phyloP scores from a whole-genome alignment of 2,888 invertebrate species.

The Ophonus ardosiacus region DNA sequence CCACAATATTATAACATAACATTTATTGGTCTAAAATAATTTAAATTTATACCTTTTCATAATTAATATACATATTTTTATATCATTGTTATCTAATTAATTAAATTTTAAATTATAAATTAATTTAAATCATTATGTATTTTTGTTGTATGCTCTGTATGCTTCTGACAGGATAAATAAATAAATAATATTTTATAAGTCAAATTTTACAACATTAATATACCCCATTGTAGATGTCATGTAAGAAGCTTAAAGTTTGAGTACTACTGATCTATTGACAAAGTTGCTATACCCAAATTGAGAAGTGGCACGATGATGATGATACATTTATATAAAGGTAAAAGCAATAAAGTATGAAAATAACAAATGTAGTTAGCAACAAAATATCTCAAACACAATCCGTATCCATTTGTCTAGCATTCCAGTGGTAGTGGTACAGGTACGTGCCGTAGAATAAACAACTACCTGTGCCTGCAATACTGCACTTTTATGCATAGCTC shows the following conservation, averaged over 20 bases:
- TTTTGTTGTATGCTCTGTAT: too few species aligned
- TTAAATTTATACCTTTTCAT: too few species aligned
- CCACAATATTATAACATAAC: too few species aligned
- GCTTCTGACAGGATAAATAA: too few species aligned
- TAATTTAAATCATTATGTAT: too few species aligned
- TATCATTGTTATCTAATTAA: too few species aligned
- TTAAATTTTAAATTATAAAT: too few species aligned
- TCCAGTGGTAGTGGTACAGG: background rate
- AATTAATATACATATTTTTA: too few species aligned
- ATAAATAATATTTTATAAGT: too few species aligned
- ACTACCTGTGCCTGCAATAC: conserved; percentile 29
- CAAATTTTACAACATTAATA: too few species aligned
- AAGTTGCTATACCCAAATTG: background rate
- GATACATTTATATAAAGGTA: background rate
- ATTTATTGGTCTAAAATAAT: too few species aligned
- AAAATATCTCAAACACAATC: conserved; percentile 5
- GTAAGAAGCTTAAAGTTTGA: background rate
- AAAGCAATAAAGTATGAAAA: background rate
- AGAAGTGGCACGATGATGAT: background rate
- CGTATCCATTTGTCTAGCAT: conserved; percentile 23
- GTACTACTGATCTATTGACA: background rate
- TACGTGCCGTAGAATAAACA: conserved; percentile 34
- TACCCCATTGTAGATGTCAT: background rate
- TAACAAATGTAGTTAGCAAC: conserved; percentile 6
- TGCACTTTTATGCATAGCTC: conserved; percentile 13